Evolutionary conservation across 2,888 invertebrate genomes (phyloP), one percentile per base, ranked within the genome.

Genomic region (Megastigmus dorsalis): DNA sequence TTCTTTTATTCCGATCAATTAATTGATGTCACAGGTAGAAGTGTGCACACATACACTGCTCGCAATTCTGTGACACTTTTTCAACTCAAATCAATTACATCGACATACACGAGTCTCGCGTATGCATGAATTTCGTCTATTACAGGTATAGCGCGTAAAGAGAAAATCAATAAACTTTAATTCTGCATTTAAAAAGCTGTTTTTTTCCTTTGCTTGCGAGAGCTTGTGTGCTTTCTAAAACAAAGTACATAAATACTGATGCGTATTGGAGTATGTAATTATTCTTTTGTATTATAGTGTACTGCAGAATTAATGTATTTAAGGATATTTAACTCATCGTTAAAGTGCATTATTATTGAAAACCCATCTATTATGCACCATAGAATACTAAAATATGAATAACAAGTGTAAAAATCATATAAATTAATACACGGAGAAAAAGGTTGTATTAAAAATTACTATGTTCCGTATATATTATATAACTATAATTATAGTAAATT

Each of bases 1-100:
- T 65, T 41, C 38, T 57, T 38, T 60, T 60, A 60, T 60, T 60
- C 38, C 28, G 26, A 50, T 50, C 26, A 41, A 38, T 65, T 52
- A 65, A 65, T 65, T 65, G 65, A 54, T 10, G 41, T 60, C 18
- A 45, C 45, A 28, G 9, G n/a, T 6, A 20, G 28, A 23, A 30
- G 28, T 30, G 45, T 18, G 13, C 18, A 6, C 15, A 10, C 3
- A 18, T 26, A 26, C n/a, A 10, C 5, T 28, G 20, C 28, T 52
- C 18, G 38, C 54, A 54, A 43, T 28, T 66, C 26, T n/a, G 23
- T 18, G 41, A 54, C 18, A 38, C 65, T 50, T 54, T 52, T 65
- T 52, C 18, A 52, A 41, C 41, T 54, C 41, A 41, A 26, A 20
- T 30, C 52, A 65, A 65, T 65, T 48, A 41, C 50, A 54, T 65